Conservation (phyloP, 2,797 vertebrate genomes). For the Ctenopoma kingsleyae region DNA sequence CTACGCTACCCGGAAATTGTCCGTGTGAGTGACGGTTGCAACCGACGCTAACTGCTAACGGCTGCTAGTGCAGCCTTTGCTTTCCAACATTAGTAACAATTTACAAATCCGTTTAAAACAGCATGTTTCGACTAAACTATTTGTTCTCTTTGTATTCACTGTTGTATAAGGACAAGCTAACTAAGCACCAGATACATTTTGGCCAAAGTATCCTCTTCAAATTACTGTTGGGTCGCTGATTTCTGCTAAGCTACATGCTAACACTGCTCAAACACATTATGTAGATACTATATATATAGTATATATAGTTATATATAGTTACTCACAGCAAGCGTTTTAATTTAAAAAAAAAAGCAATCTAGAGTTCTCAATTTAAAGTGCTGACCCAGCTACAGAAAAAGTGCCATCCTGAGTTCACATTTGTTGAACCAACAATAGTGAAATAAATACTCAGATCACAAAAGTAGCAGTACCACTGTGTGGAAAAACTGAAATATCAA, state of each 20-base stretch:
- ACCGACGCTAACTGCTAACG: constrained; percentile 29
- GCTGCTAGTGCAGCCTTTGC: neutral
- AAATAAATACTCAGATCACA: too few species aligned
- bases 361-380: too few species aligned
- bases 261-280: neutral
- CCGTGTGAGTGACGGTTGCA: constrained; percentile 8
- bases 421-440: too few species aligned
- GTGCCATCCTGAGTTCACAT: too few species aligned
- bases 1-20: constrained; percentile 36
- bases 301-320: too few species aligned
- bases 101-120: neutral
- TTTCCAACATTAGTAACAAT: too few species aligned
- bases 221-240: neutral
- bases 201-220: neutral
- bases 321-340: too few species aligned
- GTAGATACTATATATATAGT: too few species aligned
- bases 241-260: constrained; percentile 4
- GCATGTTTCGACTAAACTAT: neutral
- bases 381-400: too few species aligned
- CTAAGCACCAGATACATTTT: neutral
- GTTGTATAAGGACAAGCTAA: neutral
- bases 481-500: too few species aligned
- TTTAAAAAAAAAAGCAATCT: too few species aligned
- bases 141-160: neutral
- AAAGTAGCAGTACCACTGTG: too few species aligned